These are phyloP conservation scores for Microcebus tavaratra DNA, from an alignment of 2,113 vertebrate genomes.

Conservation along the genomic window DNA sequence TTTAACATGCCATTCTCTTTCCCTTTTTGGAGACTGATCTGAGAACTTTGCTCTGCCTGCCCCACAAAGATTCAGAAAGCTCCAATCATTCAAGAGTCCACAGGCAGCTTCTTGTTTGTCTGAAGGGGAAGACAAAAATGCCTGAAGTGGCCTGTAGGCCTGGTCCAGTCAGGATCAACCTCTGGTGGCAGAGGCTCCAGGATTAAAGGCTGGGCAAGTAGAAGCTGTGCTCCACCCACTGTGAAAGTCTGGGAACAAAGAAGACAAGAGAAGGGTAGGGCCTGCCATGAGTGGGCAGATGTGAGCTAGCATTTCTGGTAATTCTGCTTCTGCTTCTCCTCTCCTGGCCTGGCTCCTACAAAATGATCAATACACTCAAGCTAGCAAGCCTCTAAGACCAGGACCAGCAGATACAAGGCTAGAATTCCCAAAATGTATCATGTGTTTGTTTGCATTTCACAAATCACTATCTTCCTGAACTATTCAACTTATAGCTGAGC, in stretches of 20 bases:
- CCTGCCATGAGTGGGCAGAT: not conserved
- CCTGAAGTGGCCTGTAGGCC: not conserved
- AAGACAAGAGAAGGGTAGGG: not conserved
- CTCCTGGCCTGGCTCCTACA: conserved; percentile 8
- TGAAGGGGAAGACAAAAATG: conserved; percentile 40
- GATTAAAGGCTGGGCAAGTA: conserved; percentile 41
- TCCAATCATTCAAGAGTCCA: conserved; percentile 8
- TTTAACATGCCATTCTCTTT: conserved; percentile 8
- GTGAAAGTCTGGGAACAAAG: conserved; percentile 42
- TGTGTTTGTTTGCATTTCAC: conserved; percentile 1
- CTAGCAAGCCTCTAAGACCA: conserved; percentile 33
- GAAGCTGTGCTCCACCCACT: conserved; percentile 8
- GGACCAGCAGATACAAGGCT: not conserved
- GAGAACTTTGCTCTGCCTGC: conserved; percentile 24
- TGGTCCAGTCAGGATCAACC: not conserved
- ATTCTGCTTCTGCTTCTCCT: conserved; percentile 55
- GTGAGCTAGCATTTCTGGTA: conserved; percentile 35
- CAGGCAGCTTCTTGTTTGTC: conserved; percentile 54
- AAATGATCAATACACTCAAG: conserved; percentile 48
- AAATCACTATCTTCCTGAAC: not conserved
- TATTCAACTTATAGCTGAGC: conserved; percentile 3
- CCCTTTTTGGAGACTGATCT: conserved; percentile 26
- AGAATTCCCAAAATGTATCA: not conserved
- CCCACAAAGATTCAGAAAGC: conserved; percentile 9
- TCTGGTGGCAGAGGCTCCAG: not conserved